phyloP scores from a whole-genome alignment of 2,797 vertebrate genomes.

The Crypturellus tataupa region DNA sequence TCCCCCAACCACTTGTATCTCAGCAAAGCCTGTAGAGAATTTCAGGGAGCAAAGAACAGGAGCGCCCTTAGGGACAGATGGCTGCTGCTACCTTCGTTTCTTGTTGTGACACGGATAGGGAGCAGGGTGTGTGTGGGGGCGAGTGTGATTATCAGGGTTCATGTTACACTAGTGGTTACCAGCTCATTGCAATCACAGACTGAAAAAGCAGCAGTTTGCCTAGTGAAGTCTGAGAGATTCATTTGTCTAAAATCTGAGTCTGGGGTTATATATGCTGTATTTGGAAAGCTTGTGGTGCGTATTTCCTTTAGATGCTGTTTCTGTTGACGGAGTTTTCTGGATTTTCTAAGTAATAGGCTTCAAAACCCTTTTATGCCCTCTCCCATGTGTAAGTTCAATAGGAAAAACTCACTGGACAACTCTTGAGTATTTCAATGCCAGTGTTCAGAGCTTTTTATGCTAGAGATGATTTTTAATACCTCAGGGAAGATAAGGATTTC shows the following conservation, averaged over 20 bases:
- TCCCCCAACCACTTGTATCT: neutral
- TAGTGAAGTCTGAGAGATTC: neutral
- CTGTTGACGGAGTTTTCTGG: neutral
- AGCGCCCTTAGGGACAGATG: neutral
- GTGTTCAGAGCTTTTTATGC: neutral
- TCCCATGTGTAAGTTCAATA: neutral
- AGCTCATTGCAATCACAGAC: neutral
- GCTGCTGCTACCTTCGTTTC: neutral
- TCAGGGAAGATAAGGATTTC: neutral
- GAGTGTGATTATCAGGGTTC: neutral
- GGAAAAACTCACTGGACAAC: neutral
- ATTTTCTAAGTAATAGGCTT: neutral
- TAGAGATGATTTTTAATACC: neutral
- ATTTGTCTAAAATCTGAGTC: neutral
- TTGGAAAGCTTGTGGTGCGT: neutral
- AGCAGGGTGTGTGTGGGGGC: no score
- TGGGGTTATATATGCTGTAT: rapidly evolving
- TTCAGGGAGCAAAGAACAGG: neutral
- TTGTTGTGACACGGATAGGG: neutral
- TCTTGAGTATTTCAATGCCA: neutral
- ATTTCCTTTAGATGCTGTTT: neutral
- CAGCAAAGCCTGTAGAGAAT: neutral
- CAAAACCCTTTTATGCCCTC: neutral
- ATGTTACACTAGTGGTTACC: neutral
- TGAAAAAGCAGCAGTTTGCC: neutral